Evolutionary conservation across 1,140 invertebrate species (phyloP), one percentile per base, ranked within the genome.

Genomic region (Drosophila lacteicornis): DNA sequence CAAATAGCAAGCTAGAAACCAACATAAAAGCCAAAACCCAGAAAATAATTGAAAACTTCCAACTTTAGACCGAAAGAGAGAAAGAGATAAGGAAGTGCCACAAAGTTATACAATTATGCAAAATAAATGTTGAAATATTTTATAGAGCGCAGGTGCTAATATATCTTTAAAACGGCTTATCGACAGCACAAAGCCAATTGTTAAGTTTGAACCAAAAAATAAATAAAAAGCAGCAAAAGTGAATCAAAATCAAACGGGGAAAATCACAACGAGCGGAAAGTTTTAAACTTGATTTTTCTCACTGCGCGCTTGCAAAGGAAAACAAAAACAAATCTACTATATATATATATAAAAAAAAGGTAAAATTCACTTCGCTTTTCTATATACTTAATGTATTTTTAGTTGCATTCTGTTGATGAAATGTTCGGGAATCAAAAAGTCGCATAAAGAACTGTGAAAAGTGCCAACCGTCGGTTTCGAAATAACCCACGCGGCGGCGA

Each of bases 71-170:
- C 12, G 13, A 13, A 75, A 50, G 15, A 47, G 19, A 51, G 43
- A 55, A 55, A 53, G 53, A 69, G 19, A 46, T 75, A 19, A 17
- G 59, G 70, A 78, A 74, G 85, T 90, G 85, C 68, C 80, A 68
- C 69, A 70, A 78, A 40, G 33, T 46, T 19, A 47, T 38, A 42
- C 65, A 73, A 68, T 57, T 63, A 87, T 80, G 70, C 56, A 83
- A 83, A 77, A 69, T 66, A 50, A 79, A 50, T 77, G 75, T 59
- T 79, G 66, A 85, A 82, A 67, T 55, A 46, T 63, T 17, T 56
- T 56, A 56, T 56, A 70, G 63, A 56, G 75, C 65, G 73, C 77
- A 81, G 85, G 84, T 88, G 84, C 84, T 88, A 90, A 88, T 84
- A 53, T 71, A 67, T 80, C 49, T 87, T 69, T 57, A 82, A 82